Percentiles rank a stretch among this genome's conserved stretches.
Evolutionary conservation across 2,113 vertebrate genomes (phyloP).

Genomic region (Misgurnus anguillicaudatus): DNA sequence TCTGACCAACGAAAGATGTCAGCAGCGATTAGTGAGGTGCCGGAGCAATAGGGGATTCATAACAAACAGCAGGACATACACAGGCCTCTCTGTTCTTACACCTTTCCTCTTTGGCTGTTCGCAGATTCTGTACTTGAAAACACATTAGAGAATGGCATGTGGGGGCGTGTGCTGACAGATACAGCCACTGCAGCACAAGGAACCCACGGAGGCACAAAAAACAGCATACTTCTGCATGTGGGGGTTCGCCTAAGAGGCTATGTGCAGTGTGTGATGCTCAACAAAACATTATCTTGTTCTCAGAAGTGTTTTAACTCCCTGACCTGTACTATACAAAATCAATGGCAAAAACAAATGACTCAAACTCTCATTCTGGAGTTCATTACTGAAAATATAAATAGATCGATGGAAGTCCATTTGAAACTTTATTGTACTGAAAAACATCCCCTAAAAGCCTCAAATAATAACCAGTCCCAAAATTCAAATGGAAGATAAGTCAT

Average conservation of each 20-base stretch:
- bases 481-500: not conserved
- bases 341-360: not conserved
- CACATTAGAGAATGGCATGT: constrained; percentile 30
- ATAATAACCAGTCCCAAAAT: not conserved
- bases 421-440: not conserved
- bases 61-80: constrained; percentile 30
- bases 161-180: constrained; percentile 28
- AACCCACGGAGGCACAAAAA: not conserved
- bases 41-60: not conserved
- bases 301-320: not conserved
- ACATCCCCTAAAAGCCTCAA: constrained; percentile 11
- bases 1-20: not conserved
- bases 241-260: not conserved
- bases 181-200: not conserved
- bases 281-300: not conserved
- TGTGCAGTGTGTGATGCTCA: not conserved
- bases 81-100: constrained; percentile 15
- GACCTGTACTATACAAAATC: constrained; percentile 7
- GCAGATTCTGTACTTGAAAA: constrained; percentile 32
- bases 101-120: not conserved
- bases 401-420: not conserved
- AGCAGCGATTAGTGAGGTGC: constrained; percentile 1
- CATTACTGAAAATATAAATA: constrained; percentile 7
- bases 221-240: not conserved
- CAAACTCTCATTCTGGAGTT: not conserved